Evolutionary conservation across 2,888 invertebrate species (phyloP), one percentile per base, ranked within the genome.

Genomic region (Rhyacophila evoluta): DNA sequence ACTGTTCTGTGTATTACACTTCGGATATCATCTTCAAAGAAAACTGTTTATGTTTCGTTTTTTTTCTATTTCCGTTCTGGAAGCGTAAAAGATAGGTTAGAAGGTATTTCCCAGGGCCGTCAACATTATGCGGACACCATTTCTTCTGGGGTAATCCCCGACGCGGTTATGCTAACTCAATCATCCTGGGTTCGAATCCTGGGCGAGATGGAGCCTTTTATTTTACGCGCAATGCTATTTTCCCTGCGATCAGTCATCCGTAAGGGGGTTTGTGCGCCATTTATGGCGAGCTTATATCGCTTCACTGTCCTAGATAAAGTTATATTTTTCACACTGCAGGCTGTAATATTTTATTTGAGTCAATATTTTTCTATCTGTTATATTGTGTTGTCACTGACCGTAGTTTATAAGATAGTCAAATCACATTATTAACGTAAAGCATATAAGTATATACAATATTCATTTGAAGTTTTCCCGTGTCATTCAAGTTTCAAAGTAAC

Each of bases 81-180:
- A 15, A 2, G 41, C 55, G 1, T 12, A 55, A 55, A 55, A 55
- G 10, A 19, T 25, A n/a, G n/a, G n/a, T n/a, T n/a, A n/a, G n/a
- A n/a, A 55, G 15, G 15, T 25, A 10, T 2, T 33, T 33, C 6
- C 19, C 55, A 55, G 15, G 10, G 8, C 55, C 55, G 55, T 19
- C 19, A 55, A 25, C 55, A 55, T 55, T 55, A 55, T 55, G 55
- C 55, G 55, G 55, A 55, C 55, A 55, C 25, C 55, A 55, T 55
- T 55, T 55, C 55, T 15, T 19, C 3, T 19, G 55, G 25, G 55
- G 25, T 19, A 55, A 55, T 55, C 55, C 25, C 55, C 55, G 55
- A 19, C 19, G 55, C 25, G 55, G 55, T 55, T 55, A 55, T 55
- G 55, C 55, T 55, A 55, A 55, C 55, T 55, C 55, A 55, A 55